Evolutionary conservation across 1,140 invertebrate species (phyloP).

Genomic region (Cryptotermes secundus): DNA sequence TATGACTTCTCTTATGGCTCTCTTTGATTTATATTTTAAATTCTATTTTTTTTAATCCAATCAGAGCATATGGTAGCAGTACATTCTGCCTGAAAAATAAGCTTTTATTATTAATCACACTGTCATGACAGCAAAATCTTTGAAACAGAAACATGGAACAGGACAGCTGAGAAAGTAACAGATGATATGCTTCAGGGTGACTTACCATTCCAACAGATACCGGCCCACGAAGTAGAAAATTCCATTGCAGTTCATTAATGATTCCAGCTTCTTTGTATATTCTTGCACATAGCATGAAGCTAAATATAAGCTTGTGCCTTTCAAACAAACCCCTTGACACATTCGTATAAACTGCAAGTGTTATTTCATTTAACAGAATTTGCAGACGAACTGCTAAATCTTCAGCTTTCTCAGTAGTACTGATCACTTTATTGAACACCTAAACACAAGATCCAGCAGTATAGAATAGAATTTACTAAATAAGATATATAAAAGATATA

Average conservation of each 20-base stretch:
- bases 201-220: slow-evolving; percentile 35
- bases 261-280: slow-evolving; percentile 63
- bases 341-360: slow-evolving; percentile 78
- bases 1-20: too few species aligned
- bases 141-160: too few species aligned
- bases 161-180: too few species aligned
- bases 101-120: too few species aligned
- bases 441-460: slow-evolving; percentile 41
- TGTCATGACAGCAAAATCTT: too few species aligned
- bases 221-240: slow-evolving; percentile 71
- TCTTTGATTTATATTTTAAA: too few species aligned
- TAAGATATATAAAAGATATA: background rate
- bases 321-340: slow-evolving; percentile 67
- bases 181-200: background rate
- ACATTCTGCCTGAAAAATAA: too few species aligned
- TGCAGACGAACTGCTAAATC: slow-evolving; percentile 62
- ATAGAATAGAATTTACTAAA: background rate
- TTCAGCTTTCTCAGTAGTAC: slow-evolving; percentile 65
- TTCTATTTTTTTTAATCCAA: too few species aligned
- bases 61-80: too few species aligned
- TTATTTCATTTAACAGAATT: slow-evolving; percentile 72
- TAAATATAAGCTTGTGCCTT: slow-evolving; percentile 86
- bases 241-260: slow-evolving; percentile 63
- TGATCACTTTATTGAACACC: slow-evolving; percentile 74
- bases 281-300: slow-evolving; percentile 77